phyloP scores from a whole-genome alignment of 2,888 invertebrate genomes.

The Agrochola lychnidis region DNA sequence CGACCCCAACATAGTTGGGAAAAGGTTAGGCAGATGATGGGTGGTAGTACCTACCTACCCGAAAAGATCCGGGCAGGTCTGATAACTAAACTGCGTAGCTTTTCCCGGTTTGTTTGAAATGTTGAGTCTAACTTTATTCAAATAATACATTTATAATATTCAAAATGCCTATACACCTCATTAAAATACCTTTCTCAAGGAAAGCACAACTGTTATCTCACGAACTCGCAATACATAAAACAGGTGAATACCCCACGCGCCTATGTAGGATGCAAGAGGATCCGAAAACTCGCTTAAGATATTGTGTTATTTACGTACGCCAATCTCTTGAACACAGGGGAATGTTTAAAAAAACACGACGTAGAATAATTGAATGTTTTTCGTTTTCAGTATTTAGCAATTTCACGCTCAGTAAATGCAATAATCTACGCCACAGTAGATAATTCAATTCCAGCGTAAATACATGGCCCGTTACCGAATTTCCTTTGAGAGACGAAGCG shows the following conservation, averaged over 20 bases:
- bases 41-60: too few species aligned
- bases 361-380: constrained; percentile 72
- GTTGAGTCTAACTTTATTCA: not conserved
- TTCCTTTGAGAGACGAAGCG: constrained; percentile 89
- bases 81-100: not conserved
- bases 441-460: constrained; percentile 88
- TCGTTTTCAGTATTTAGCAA: constrained; percentile 80
- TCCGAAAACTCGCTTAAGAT: constrained; percentile 52
- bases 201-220: constrained; percentile 10
- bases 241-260: constrained; percentile 2
- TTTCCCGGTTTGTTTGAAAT: not conserved
- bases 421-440: constrained; percentile 85
- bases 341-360: constrained; percentile 61
- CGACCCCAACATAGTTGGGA: too few species aligned
- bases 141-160: not conserved
- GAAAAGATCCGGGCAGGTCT: too few species aligned
- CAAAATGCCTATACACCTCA: not conserved
- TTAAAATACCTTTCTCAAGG: not conserved
- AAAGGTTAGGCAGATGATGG: too few species aligned
- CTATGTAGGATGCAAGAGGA: constrained; percentile 39
- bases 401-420: constrained; percentile 87
- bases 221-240: constrained; percentile 5
- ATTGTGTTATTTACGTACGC: constrained; percentile 49
- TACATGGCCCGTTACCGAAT: constrained; percentile 87
- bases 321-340: constrained; percentile 40